Percentiles rank a stretch among this genome's conserved stretches.
Conservation (phyloP, 2,113 vertebrate species). For the Columba janthina region DNA sequence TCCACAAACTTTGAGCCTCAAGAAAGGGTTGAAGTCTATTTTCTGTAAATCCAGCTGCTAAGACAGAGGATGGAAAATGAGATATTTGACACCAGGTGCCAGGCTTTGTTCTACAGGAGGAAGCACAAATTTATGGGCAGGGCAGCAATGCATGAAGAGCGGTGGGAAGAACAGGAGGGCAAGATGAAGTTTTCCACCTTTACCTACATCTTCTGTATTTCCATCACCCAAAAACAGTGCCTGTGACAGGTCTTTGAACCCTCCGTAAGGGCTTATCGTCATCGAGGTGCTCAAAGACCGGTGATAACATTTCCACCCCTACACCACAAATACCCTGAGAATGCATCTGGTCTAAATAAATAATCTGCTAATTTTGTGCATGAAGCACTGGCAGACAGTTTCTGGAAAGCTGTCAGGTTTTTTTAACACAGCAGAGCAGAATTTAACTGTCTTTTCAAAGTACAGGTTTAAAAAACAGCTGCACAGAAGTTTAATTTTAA, state of each 20-base stretch:
- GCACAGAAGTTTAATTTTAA: neutral
- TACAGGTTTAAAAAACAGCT: neutral
- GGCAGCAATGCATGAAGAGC: neutral
- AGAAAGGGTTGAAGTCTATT: neutral
- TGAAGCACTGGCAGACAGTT: neutral
- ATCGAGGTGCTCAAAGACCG: accelerated
- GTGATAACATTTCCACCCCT: neutral
- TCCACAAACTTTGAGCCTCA: neutral
- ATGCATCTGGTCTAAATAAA: neutral
- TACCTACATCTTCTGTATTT: neutral
- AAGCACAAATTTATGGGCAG: neutral
- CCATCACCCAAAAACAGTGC: neutral
- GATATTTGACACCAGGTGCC: neutral
- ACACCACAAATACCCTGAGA: neutral
- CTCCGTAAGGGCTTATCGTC: neutral
- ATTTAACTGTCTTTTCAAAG: neutral
- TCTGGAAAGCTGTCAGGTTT: neutral
- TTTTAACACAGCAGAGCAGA: neutral
- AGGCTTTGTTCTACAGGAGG: neutral
- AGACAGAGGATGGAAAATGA: accelerated
- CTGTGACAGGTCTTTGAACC: neutral
- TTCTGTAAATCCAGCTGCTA: neutral
- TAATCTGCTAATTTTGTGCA: neutral
- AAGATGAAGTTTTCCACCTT: neutral
- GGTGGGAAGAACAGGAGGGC: neutral